Percentiles rank a stretch among this genome's conserved stretches.
phyloP scores from a whole-genome alignment of 2,797 vertebrate species.

The Yasuhikotakia modesta region DNA sequence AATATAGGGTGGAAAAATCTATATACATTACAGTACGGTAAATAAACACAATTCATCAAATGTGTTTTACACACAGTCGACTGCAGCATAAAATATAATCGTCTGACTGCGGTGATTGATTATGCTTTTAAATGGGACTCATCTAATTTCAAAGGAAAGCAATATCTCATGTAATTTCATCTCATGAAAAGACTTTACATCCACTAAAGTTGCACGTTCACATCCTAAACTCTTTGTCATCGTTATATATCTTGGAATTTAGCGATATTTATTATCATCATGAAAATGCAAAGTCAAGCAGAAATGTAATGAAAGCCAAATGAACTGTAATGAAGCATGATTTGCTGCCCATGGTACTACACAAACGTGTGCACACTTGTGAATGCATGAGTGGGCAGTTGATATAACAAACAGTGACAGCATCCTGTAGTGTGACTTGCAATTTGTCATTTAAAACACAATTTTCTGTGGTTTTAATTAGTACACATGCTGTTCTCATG shows the following conservation, averaged over 20 bases:
- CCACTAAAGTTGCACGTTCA: constrained; percentile 7
- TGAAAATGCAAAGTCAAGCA: constrained; percentile 8
- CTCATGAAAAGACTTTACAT: background rate
- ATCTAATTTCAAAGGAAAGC: constrained; percentile 30
- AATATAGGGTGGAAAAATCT: constrained; percentile 4
- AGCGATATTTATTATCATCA: constrained; percentile 25
- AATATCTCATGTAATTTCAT: constrained; percentile 33
- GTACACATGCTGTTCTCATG: background rate
- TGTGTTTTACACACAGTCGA: constrained; percentile 7
- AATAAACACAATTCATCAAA: constrained; percentile 14
- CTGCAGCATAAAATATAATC: background rate
- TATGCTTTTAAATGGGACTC: constrained; percentile 5
- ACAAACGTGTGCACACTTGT: background rate
- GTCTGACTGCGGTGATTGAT: background rate
- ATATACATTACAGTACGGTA: background rate
- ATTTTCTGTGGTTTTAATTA: background rate
- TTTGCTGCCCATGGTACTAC: background rate
- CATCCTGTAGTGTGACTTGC: constrained; percentile 1
- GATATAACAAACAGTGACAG: background rate
- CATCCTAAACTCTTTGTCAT: background rate
- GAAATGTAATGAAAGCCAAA: constrained; percentile 30
- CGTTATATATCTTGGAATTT: constrained; percentile 12
- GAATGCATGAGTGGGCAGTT: background rate
- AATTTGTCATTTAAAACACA: background rate
- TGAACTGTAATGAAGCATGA: background rate